A percentile compares a stretch with the other conserved stretches of the same genome.
These are phyloP conservation scores for Lathamus discolor DNA, from an alignment of 2,113 vertebrate species.

Conservation along the genomic window DNA sequence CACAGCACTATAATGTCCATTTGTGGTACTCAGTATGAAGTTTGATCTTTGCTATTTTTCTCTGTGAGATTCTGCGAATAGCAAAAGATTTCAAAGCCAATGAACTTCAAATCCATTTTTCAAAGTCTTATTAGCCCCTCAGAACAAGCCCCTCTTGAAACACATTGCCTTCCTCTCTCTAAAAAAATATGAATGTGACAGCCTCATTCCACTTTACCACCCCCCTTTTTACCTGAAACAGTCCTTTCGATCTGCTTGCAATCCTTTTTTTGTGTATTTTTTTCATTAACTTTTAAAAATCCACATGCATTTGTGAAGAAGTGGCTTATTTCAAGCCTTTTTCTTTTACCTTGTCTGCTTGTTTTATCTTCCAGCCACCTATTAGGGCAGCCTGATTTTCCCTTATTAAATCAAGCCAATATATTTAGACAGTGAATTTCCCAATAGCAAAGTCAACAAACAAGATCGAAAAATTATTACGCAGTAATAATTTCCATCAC, in stretches of 20 bases:
- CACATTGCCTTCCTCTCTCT: background rate
- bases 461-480: constrained; percentile 15
- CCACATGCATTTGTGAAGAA: background rate
- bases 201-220: background rate
- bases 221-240: background rate
- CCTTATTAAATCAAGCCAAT: background rate
- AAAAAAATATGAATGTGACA: background rate
- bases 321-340: background rate
- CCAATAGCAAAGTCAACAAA: constrained; percentile 16
- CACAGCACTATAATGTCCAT: background rate
- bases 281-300: background rate
- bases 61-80: background rate
- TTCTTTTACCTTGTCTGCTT: background rate
- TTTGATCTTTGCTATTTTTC: background rate
- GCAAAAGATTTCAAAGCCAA: background rate
- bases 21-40: background rate
- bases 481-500: constrained; percentile 14
- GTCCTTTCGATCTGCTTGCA: background rate
- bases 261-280: background rate
- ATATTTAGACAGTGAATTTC: constrained; percentile 19
- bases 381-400: constrained; percentile 14
- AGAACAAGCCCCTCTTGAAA: background rate
- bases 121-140: background rate
- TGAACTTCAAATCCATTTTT: background rate
- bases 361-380: background rate